Percentiles rank a stretch among this genome's conserved stretches.
Conservation (phyloP, 2,797 vertebrate species). For the Amniataba percoides region DNA sequence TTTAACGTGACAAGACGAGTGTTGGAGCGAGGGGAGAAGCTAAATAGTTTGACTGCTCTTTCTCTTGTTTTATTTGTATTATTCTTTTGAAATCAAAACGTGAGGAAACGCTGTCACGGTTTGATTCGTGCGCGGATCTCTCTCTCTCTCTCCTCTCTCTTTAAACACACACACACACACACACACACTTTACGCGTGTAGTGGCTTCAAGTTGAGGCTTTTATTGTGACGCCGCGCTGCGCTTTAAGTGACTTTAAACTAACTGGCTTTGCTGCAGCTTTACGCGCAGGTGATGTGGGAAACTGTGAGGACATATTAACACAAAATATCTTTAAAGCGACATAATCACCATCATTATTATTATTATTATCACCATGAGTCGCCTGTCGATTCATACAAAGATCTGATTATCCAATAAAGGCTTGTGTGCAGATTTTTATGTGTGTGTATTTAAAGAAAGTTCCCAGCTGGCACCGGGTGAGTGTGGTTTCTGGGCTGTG, state of each 20-base stretch:
- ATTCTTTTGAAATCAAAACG: too few species aligned
- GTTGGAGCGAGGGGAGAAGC: too few species aligned
- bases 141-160: conserved; percentile 18
- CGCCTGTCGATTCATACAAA: conserved; percentile 16
- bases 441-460: neutral
- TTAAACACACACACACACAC: conserved; percentile 29
- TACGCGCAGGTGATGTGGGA: conserved; percentile 22
- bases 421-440: too few species aligned
- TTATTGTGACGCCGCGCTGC: conserved; percentile 27
- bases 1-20: too few species aligned
- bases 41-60: conserved; percentile 71
- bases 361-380: neutral
- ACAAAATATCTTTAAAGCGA: conserved; percentile 25
- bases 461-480: neutral
- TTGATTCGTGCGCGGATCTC: conserved; percentile 9
- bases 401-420: conserved; percentile 2
- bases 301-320: neutral
- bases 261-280: neutral
- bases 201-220: conserved; percentile 41
- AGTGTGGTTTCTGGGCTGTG: neutral
- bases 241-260: conserved; percentile 39
- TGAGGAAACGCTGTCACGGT: neutral
- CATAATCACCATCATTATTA: too few species aligned
- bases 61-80: conserved; percentile 28
- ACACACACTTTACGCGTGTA: conserved; percentile 1